phyloP scores from a whole-genome alignment of 2,113 vertebrate species.

The Microtus oregoni region DNA sequence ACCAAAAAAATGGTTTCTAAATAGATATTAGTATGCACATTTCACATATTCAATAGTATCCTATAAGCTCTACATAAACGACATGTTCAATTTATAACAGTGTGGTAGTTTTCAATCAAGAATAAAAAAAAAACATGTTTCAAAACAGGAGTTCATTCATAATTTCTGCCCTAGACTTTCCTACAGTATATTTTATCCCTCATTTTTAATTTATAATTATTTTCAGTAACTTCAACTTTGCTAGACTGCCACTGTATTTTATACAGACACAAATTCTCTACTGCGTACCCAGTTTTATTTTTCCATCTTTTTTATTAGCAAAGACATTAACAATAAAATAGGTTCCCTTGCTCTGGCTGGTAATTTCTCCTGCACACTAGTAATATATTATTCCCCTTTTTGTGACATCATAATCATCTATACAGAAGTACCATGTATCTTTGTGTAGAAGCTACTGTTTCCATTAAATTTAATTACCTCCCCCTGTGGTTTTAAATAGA shows the following conservation, averaged over 20 bases:
- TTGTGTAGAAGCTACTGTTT: slow-evolving; percentile 85
- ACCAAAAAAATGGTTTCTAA: slow-evolving; percentile 47
- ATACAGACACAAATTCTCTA: slow-evolving; percentile 42
- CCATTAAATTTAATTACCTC: slow-evolving; percentile 86
- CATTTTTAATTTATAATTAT: slow-evolving; percentile 38
- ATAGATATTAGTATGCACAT: background rate
- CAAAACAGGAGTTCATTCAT: background rate
- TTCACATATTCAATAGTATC: slow-evolving; percentile 55
- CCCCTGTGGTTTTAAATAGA: slow-evolving; percentile 85
- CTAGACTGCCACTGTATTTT: slow-evolving; percentile 15
- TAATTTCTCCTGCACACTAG: slow-evolving; percentile 78
- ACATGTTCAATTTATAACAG: slow-evolving; percentile 12
- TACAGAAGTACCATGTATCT: slow-evolving; percentile 84
- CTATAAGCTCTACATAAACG: slow-evolving; percentile 17
- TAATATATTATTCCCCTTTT: slow-evolving; percentile 84
- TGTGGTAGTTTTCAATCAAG: background rate
- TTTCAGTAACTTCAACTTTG: slow-evolving; percentile 53
- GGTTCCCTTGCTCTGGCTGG: slow-evolving; percentile 80
- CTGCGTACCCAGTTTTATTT: slow-evolving; percentile 64
- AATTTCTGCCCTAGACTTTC: slow-evolving; percentile 35
- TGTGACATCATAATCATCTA: slow-evolving; percentile 85
- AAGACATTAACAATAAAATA: slow-evolving; percentile 82
- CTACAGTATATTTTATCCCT: background rate
- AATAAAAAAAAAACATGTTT: background rate
- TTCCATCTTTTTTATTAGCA: slow-evolving; percentile 70